phyloP scores from a whole-genome alignment of 35 echinoderm and acorn worm genomes.

The Nesometra sesokonis region DNA sequence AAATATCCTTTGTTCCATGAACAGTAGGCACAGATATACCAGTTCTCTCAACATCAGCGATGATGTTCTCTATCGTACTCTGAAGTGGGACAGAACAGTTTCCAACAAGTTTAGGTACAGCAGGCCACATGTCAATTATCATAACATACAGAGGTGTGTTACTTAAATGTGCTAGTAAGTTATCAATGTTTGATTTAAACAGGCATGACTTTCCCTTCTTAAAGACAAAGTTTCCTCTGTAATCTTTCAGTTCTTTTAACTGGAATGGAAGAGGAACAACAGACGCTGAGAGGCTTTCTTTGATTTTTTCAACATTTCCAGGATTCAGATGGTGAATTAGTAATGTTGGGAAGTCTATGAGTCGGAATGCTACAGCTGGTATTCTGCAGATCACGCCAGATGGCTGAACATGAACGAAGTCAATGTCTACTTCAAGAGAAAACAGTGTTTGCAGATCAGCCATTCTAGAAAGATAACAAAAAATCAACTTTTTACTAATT shows the following conservation, averaged over 20 bases:
- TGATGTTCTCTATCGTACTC: conserved; percentile 25
- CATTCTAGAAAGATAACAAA: conserved; percentile 8
- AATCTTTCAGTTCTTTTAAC: conserved; percentile 54
- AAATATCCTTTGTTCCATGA: conserved; percentile 41
- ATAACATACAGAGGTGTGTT: conserved; percentile 72
- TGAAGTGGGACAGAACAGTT: conserved; percentile 53
- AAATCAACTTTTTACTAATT: background rate
- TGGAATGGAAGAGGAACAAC: conserved; percentile 26
- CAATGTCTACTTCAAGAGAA: conserved; percentile 55
- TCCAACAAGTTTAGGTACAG: conserved; percentile 49
- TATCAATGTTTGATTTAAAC: conserved; percentile 45
- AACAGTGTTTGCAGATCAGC: conserved; percentile 41
- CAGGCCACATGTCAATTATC: conserved; percentile 55
- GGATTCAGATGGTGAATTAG: conserved; percentile 45
- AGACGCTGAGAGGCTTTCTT: conserved; percentile 8
- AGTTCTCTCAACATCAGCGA: conserved; percentile 23
- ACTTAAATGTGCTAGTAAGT: conserved; percentile 25
- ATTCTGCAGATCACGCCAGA: conserved; percentile 33
- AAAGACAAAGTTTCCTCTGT: conserved; percentile 41
- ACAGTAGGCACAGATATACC: conserved; percentile 51
- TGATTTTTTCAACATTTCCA: conserved; percentile 12
- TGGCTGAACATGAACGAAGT: conserved; percentile 31
- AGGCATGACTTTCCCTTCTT: conserved; percentile 69
- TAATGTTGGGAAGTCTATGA: conserved; percentile 60
- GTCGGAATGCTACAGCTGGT: conserved; percentile 62